Evolutionary conservation across 2,113 vertebrate genomes (phyloP).

Genomic region (Nyctibius bracteatus): DNA sequence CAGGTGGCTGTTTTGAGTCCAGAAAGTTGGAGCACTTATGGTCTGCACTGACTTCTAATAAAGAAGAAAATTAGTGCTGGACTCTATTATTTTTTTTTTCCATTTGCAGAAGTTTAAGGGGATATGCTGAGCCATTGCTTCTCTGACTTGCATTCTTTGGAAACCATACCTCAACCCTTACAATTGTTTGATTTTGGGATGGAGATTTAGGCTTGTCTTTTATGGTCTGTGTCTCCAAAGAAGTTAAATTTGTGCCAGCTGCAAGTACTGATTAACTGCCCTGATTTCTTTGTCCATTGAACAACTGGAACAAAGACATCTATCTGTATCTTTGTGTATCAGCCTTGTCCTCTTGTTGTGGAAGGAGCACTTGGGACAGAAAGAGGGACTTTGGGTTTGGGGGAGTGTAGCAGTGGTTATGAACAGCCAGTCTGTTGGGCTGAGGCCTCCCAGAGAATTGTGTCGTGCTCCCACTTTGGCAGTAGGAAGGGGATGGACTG

Average conservation of each 20-base stretch:
- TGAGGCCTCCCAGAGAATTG: neutral
- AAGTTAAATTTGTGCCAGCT: neutral
- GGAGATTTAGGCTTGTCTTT: neutral
- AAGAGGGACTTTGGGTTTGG: neutral
- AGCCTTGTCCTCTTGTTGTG: neutral
- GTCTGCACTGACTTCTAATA: conserved; percentile 27
- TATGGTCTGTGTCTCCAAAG: neutral
- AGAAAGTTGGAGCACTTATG: conserved; percentile 40
- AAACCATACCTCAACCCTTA: neutral
- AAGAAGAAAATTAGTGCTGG: neutral
- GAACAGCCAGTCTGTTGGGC: neutral
- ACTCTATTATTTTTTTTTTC: neutral
- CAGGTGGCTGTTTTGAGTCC: conserved; percentile 47
- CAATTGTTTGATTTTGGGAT: neutral
- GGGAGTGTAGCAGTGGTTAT: neutral
- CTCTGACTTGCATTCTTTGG: neutral
- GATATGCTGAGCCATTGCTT: neutral
- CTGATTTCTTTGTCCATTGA: neutral
- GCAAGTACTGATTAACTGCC: neutral
- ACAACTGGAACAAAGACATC: neutral
- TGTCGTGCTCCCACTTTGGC: neutral
- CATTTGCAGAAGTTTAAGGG: neutral
- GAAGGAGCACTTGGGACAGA: neutral
- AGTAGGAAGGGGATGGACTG: neutral
- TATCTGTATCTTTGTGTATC: neutral